Percentiles rank a stretch among this genome's conserved stretches.
These are phyloP conservation scores for Cheilosia soror DNA, from an alignment of 2,888 invertebrate species.

Conservation along the genomic window DNA sequence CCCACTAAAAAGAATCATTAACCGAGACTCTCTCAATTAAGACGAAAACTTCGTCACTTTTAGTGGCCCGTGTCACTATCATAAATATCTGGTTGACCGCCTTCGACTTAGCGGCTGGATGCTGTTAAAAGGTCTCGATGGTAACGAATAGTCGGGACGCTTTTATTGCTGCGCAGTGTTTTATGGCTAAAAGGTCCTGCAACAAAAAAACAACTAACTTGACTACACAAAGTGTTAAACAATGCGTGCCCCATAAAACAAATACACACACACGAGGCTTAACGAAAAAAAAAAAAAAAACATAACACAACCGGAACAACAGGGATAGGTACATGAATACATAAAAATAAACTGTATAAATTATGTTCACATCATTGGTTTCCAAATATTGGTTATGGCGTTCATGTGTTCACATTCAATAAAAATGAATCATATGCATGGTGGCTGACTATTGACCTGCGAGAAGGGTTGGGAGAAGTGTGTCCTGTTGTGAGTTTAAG, in stretches of 20 bases:
- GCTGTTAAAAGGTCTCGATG: neutral
- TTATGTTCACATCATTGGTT: constrained; percentile 68
- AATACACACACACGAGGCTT: constrained; percentile 13
- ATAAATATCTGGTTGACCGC: constrained; percentile 64
- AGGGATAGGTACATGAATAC: constrained; percentile 60
- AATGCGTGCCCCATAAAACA: constrained; percentile 60
- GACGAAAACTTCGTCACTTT: constrained; percentile 58
- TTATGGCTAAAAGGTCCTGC: constrained; percentile 56
- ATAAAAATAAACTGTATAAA: constrained; percentile 57
- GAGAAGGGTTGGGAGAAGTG: neutral
- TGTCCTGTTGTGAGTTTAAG: constrained; percentile 13
- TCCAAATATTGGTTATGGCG: constrained; percentile 48
- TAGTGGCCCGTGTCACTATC: constrained; percentile 39
- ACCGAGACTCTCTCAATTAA: constrained; percentile 70
- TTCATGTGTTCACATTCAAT: constrained; percentile 56
- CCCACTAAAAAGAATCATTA: constrained; percentile 71
- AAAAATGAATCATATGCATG: constrained; percentile 44
- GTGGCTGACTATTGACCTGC: neutral
- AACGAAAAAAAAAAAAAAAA: constrained; percentile 1
- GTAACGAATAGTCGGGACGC: constrained; percentile 8
- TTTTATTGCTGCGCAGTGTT: constrained; percentile 52
- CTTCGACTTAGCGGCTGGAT: constrained; percentile 16
- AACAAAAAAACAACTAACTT: neutral
- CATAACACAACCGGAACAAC: constrained; percentile 27
- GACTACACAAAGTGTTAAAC: constrained; percentile 47